Percentiles rank a stretch among this genome's conserved stretches.
These are phyloP conservation scores for Scarus forsteni DNA, from an alignment of 2,797 vertebrate genomes.

Conservation along the genomic window DNA sequence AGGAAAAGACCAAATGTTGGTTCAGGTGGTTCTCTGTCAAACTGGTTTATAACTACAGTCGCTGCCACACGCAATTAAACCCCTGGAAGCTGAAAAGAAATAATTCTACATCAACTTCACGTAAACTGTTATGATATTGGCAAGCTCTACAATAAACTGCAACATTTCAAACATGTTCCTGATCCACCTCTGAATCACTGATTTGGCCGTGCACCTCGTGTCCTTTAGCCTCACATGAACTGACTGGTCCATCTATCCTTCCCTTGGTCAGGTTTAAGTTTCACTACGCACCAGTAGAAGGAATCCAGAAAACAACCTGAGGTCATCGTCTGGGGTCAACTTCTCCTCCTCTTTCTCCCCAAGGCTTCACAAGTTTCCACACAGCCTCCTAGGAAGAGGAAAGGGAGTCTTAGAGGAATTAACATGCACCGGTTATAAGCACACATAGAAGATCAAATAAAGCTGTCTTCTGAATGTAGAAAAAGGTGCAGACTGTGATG, in stretches of 20 bases:
- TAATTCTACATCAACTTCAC: background rate
- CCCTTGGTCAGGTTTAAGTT: constrained; percentile 53
- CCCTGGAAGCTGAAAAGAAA: background rate
- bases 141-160: constrained; percentile 1
- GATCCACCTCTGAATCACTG: constrained; percentile 7
- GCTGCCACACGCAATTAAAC: background rate
- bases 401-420: constrained; percentile 11
- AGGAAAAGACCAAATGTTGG: too few relatives aligned
- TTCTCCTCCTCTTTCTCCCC: constrained; percentile 48
- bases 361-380: constrained; percentile 33
- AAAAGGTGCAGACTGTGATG: background rate
- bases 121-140: constrained; percentile 12
- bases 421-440: constrained; percentile 2
- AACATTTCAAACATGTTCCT: constrained; percentile 14
- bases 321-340: constrained; percentile 66
- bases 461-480: constrained; percentile 11
- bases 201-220: background rate
- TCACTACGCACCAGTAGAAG: constrained; percentile 39
- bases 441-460: background rate
- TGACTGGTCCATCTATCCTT: constrained; percentile 18
- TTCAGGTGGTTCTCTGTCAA: background rate
- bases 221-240: constrained; percentile 21
- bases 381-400: constrained; percentile 1
- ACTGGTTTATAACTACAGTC: background rate
- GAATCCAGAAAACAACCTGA: constrained; percentile 64